phyloP scores from a whole-genome alignment of 2,797 vertebrate species.

The Sebastolobus altivelis region DNA sequence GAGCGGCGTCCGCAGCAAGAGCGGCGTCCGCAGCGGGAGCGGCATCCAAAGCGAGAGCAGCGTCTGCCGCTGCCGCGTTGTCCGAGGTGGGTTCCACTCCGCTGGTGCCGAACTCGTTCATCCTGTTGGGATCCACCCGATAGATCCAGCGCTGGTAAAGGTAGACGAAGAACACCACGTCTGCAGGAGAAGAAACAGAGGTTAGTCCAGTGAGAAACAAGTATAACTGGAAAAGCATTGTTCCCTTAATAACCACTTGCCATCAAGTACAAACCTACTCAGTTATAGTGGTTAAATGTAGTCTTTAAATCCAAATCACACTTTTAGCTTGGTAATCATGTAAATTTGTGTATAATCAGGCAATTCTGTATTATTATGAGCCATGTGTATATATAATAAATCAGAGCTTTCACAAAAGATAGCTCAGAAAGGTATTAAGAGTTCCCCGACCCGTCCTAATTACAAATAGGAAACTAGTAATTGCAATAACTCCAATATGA shows the following conservation, averaged over 20 bases:
- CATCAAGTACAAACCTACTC: background rate
- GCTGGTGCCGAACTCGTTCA: constrained; percentile 95
- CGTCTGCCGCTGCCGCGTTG: constrained; percentile 57
- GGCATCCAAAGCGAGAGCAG: background rate
- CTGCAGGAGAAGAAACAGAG: constrained; percentile 66
- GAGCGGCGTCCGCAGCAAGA: no score
- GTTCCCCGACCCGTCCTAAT: no score
- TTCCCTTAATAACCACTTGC: background rate
- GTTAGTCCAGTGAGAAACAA: background rate
- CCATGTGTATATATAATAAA: no score
- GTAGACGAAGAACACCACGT: constrained; percentile 97
- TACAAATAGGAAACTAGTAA: no score
- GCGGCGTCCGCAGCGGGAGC: no score
- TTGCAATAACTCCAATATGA: no score
- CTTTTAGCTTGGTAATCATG: background rate
- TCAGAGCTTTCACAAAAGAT: no score
- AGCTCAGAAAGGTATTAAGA: no score
- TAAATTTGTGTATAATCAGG: no score
- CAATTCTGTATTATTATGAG: no score
- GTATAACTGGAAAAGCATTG: background rate
- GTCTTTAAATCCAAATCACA: background rate
- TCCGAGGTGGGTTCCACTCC: constrained; percentile 80
- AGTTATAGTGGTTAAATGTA: background rate
- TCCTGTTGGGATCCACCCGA: constrained; percentile 92
- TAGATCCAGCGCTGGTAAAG: constrained; percentile 98